Evolutionary conservation across 2,888 invertebrate species (phyloP).

Genomic region (Cephonodes hylas): DNA sequence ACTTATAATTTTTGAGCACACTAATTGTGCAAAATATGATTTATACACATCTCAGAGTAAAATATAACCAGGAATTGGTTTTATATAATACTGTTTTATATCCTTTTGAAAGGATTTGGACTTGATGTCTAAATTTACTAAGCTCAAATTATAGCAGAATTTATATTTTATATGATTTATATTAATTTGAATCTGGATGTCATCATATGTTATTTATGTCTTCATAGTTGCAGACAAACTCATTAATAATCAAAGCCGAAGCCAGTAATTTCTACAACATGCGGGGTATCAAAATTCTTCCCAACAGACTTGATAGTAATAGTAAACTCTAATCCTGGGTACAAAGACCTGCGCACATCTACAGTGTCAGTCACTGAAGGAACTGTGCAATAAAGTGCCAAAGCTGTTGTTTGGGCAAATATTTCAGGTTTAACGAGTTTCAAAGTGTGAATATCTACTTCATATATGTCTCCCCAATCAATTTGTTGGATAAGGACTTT

Average conservation of each 20-base stretch:
- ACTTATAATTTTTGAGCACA: background rate
- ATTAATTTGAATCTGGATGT: background rate
- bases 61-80: background rate
- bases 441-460: slow-evolving; percentile 23
- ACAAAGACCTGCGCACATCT: background rate
- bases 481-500: slow-evolving; percentile 30
- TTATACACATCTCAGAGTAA: background rate
- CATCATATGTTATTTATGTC: background rate
- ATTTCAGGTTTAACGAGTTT: slow-evolving; percentile 27
- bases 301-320: slow-evolving; percentile 25
- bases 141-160: background rate
- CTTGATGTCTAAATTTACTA: background rate
- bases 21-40: background rate
- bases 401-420: slow-evolving; percentile 21
- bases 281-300: slow-evolving; percentile 22
- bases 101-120: background rate
- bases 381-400: slow-evolving; percentile 27
- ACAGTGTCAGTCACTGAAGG: background rate
- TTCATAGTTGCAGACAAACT: background rate
- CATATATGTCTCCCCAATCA: slow-evolving; percentile 34
- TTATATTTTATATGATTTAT: background rate
- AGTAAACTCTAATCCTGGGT: slow-evolving; percentile 19
- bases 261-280: slow-evolving; percentile 5
- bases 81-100: background rate
- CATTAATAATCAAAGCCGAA: background rate